Evolutionary conservation across 92 coral and sea anemone genomes (phyloP).

Genomic region (Zoanthus sociatus): DNA sequence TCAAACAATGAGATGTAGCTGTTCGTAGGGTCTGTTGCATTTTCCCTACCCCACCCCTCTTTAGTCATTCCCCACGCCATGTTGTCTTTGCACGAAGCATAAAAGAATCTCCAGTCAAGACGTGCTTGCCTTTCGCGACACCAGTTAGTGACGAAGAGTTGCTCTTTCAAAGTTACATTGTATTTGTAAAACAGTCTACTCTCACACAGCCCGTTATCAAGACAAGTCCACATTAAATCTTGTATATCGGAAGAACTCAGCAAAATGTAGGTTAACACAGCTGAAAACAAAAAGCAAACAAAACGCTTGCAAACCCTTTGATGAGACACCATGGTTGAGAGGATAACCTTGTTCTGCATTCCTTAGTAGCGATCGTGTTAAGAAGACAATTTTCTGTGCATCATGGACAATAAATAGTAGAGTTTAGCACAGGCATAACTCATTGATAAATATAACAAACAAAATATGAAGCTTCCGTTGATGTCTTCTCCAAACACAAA

Average conservation of each 20-base stretch:
- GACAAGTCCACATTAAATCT: constrained; percentile 36
- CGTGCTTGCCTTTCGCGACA: constrained; percentile 39
- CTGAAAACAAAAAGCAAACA: neutral
- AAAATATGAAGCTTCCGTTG: too few species aligned
- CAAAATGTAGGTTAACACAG: constrained; percentile 22
- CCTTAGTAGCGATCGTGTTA: neutral
- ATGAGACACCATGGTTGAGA: constrained; percentile 20
- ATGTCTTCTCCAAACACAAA: too few species aligned
- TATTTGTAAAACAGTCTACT: neutral
- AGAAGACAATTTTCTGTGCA: neutral
- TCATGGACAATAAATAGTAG: neutral
- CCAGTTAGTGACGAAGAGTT: constrained; percentile 37
- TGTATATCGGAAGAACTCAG: constrained; percentile 6
- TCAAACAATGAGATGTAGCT: constrained; percentile 43
- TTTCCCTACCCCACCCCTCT: constrained; percentile 45
- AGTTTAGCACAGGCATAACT: too few species aligned
- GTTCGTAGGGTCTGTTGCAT: constrained; percentile 31
- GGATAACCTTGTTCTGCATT: constrained; percentile 5
- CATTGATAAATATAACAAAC: too few species aligned
- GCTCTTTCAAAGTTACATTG: neutral
- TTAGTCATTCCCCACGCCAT: constrained; percentile 60
- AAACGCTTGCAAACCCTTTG: constrained; percentile 32
- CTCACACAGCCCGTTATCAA: constrained; percentile 8
- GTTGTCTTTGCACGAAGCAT: constrained; percentile 46
- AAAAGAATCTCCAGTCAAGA: constrained; percentile 48